These are phyloP conservation scores for Lasioglossum zephyrum DNA, from an alignment of 2,888 invertebrate genomes.

Conservation along the genomic window DNA sequence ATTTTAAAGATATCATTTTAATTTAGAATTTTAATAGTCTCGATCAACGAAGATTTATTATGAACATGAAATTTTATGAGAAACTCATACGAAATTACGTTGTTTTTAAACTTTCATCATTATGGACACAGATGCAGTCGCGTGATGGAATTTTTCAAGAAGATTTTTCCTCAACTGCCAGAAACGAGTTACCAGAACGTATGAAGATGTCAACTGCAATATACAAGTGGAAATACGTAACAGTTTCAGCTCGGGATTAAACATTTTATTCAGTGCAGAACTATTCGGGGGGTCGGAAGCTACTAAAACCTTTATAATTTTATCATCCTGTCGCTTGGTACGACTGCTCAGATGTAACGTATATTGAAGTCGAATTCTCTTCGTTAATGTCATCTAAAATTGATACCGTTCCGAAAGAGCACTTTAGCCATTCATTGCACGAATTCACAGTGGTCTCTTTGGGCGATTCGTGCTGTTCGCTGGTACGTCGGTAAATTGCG, in stretches of 20 bases:
- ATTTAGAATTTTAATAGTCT: too few species aligned
- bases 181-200: too few species aligned
- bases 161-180: too few species aligned
- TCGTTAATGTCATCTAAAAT: neutral
- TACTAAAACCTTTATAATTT: neutral
- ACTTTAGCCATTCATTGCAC: neutral
- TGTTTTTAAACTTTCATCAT: too few species aligned
- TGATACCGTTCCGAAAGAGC: neutral
- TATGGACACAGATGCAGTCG: too few species aligned
- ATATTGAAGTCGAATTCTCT: neutral
- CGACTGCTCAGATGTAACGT: neutral
- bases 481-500: slow-evolving; percentile 9
- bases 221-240: neutral
- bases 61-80: too few species aligned
- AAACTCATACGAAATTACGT: too few species aligned
- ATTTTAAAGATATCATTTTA: too few species aligned
- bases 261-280: neutral
- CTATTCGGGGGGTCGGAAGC: neutral
- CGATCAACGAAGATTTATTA: too few species aligned
- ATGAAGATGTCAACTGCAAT: neutral
- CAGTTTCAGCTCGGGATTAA: neutral
- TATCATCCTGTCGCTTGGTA: too few species aligned
- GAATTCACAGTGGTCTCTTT: neutral
- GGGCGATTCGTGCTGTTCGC: neutral
- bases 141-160: too few species aligned